Evolutionary conservation across 2,888 invertebrate genomes (phyloP).

Genomic region (Lasioglossum figueresi): DNA sequence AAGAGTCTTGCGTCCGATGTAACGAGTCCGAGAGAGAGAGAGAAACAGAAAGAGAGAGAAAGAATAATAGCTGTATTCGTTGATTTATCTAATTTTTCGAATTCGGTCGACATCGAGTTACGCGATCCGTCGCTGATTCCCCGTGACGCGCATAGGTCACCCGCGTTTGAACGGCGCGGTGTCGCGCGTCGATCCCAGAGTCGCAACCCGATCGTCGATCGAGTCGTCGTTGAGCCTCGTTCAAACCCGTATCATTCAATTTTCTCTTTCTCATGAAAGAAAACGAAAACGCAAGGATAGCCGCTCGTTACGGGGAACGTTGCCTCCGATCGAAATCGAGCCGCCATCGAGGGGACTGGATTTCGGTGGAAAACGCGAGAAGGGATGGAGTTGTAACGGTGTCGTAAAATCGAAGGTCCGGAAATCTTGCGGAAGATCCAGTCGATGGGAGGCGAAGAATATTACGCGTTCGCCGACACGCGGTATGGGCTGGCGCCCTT

Average conservation of each 20-base stretch:
- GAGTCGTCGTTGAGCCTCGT: neutral
- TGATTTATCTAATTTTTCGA: neutral
- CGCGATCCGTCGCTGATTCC: too few species aligned
- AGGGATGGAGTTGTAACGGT: slow-evolving; percentile 52
- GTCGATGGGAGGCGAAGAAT: slow-evolving; percentile 36
- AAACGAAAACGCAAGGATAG: neutral
- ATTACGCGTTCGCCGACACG: slow-evolving; percentile 33
- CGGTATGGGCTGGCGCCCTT: slow-evolving; percentile 36
- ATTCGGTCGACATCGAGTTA: neutral
- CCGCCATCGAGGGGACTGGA: neutral
- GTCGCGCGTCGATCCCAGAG: neutral
- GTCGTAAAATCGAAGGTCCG: slow-evolving; percentile 54
- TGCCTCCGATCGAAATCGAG: neutral
- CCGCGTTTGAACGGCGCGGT: neutral
- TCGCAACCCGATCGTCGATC: neutral
- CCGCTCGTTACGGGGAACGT: slow-evolving; percentile 3
- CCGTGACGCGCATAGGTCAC: neutral
- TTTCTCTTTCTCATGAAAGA: neutral
- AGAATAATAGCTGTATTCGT: neutral
- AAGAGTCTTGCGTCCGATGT: slow-evolving; percentile 58
- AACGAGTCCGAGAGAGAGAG: slow-evolving; percentile 21
- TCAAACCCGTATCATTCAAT: neutral
- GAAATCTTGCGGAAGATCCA: slow-evolving; percentile 61
- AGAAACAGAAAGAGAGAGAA: neutral
- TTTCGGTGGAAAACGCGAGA: slow-evolving; percentile 20